Conservation (phyloP, 2,888 invertebrate genomes). For the Acronicta psi region DNA sequence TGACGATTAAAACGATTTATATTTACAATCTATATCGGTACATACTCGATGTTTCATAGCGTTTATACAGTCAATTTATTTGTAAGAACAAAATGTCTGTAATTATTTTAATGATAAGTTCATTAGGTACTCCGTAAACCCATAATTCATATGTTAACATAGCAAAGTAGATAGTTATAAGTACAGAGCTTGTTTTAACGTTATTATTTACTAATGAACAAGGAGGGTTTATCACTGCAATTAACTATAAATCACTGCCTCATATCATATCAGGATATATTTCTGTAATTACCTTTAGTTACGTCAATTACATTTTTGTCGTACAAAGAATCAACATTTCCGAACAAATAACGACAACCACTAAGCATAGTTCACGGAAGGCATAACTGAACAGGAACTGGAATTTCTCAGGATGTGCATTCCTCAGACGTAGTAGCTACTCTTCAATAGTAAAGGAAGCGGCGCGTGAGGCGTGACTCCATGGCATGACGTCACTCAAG, state of each 20-base stretch:
- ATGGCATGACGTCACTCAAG: conserved; percentile 35
- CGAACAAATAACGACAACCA: conserved; percentile 5
- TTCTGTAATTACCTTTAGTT: conserved; percentile 10
- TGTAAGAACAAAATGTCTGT: conserved; percentile 8
- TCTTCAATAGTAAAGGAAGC: conserved; percentile 28
- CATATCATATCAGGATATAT: conserved; percentile 18
- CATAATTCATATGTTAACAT: no score
- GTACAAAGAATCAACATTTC: conserved; percentile 5
- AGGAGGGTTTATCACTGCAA: conserved; percentile 17
- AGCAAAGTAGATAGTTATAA: conserved; percentile 2
- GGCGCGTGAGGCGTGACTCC: conserved; percentile 22
- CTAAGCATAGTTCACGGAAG: conserved; percentile 12
- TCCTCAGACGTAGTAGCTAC: conserved; percentile 26
- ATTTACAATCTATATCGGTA: conserved; percentile 19
- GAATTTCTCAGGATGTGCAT: conserved; percentile 28
- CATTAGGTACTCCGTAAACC: no score
- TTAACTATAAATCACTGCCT: conserved; percentile 20
- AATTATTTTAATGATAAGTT: conserved; percentile 12
- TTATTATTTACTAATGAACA: conserved; percentile 7
- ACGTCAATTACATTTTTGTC: conserved; percentile 27
- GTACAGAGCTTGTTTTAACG: conserved; percentile 5
- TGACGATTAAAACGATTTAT: conserved; percentile 35
- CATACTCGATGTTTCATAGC: conserved; percentile 19
- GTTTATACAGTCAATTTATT: conserved; percentile 52
- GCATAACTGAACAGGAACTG: conserved; percentile 4